Evolutionary conservation across 2,888 invertebrate genomes (phyloP).

Genomic region (Tetheella fluctuosa): DNA sequence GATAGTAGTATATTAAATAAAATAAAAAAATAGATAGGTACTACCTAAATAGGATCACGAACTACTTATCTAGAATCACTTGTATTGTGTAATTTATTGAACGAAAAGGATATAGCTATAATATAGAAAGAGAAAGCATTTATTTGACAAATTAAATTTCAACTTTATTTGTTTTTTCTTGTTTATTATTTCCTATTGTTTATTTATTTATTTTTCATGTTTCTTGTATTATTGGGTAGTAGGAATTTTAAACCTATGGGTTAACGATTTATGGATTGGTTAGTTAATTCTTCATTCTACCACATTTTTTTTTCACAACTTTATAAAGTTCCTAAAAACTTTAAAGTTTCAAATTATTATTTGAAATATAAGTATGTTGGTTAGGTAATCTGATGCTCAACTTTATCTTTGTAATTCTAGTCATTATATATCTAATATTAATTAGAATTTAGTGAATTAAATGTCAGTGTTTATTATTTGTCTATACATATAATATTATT

Average conservation of each 20-base stretch:
- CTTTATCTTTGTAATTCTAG: slow-evolving; percentile 9
- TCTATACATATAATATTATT: slow-evolving; percentile 9
- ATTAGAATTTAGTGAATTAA: slow-evolving; percentile 7
- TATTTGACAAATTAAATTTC: neutral
- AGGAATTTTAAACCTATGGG: neutral
- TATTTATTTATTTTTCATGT: neutral
- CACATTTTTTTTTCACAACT: neutral
- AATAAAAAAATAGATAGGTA: neutral
- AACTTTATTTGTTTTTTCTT: neutral
- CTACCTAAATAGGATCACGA: slow-evolving; percentile 2
- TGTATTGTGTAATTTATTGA: neutral
- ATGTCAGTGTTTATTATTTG: slow-evolving; percentile 9
- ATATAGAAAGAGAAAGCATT: neutral
- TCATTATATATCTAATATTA: slow-evolving; percentile 8
- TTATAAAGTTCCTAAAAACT: slow-evolving; percentile 11
- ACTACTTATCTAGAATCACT: neutral
- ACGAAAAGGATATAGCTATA: neutral
- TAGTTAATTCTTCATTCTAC: too few relatives aligned
- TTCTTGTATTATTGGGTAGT: too few relatives aligned
- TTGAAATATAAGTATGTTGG: slow-evolving; percentile 11
- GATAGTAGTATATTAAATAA: neutral
- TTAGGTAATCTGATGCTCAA: slow-evolving; percentile 12
- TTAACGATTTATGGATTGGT: too few relatives aligned
- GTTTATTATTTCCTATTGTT: neutral
- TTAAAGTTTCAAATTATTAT: slow-evolving; percentile 13